Evolutionary conservation across 1,140 invertebrate genomes (phyloP).

Genomic region (Drosophila mauritiana): DNA sequence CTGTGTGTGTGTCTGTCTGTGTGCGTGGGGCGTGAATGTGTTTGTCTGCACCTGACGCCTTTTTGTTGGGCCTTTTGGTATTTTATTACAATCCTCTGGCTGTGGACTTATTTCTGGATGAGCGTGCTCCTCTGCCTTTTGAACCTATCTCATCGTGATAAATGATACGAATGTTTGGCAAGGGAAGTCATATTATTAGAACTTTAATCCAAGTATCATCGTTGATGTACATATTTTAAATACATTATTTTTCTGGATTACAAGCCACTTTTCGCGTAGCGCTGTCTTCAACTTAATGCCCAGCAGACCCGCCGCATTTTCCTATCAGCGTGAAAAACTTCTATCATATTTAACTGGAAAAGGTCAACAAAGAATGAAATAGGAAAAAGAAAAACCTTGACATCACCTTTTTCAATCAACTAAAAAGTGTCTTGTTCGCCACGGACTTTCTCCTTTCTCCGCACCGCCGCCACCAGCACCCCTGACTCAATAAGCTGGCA

Average conservation of each 20-base stretch:
- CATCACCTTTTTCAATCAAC: conserved; percentile 80
- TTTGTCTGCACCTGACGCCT: conserved; percentile 48
- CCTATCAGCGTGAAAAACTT: conserved; percentile 46
- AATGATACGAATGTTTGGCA: conserved; percentile 12
- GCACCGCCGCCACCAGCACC: conserved; percentile 29
- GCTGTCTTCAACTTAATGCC: conserved; percentile 3
- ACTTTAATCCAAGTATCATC: background rate
- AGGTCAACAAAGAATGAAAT: conserved; percentile 42
- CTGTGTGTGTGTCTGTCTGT: background rate
- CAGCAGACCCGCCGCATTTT: conserved; percentile 34
- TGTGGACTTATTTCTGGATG: conserved; percentile 10
- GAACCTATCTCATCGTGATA: conserved; percentile 35
- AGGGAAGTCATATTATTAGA: background rate
- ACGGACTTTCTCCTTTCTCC: conserved; percentile 14
- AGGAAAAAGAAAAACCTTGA: conserved; percentile 37
- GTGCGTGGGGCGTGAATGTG: conserved; percentile 6
- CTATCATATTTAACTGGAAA: conserved; percentile 46
- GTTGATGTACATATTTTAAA: background rate
- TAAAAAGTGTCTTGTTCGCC: conserved; percentile 61
- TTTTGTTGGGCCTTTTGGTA: conserved; percentile 15
- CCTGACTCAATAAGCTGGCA: conserved; percentile 76
- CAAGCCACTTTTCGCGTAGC: conserved; percentile 17
- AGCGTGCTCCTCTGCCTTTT: conserved; percentile 13
- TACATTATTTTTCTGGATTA: conserved; percentile 31
- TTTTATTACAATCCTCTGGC: conserved; percentile 27